These are phyloP conservation scores for Verasper variegatus DNA, from an alignment of 2,113 vertebrate genomes.

Conservation along the genomic window DNA sequence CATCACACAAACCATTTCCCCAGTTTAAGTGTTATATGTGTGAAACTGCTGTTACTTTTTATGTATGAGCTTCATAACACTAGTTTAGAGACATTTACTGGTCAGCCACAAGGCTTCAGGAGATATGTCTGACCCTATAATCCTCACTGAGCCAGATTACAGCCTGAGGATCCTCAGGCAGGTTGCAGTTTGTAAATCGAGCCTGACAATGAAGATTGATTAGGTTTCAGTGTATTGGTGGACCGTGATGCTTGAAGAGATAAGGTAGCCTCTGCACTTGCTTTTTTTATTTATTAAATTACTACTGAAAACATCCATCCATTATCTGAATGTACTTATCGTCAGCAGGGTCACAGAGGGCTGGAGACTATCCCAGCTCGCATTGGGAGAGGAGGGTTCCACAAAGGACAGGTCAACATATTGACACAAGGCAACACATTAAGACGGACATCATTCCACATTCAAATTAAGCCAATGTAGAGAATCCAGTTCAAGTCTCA, in stretches of 20 bases:
- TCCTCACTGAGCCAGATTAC: conserved; percentile 38
- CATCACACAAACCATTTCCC: neutral
- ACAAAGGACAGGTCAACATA: neutral
- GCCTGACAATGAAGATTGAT: conserved; percentile 51
- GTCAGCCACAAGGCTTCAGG: neutral
- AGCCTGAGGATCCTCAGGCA: conserved; percentile 18
- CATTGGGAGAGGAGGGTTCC: neutral
- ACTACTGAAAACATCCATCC: conserved; percentile 36
- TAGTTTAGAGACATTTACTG: neutral
- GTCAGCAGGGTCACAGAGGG: neutral
- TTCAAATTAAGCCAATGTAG: neutral
- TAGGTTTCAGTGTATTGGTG: conserved; percentile 30
- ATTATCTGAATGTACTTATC: conserved; percentile 29
- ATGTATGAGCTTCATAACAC: neutral
- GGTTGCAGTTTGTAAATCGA: conserved; percentile 33
- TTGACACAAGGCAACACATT: neutral
- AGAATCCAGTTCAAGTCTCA: neutral
- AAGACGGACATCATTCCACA: neutral
- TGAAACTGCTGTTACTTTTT: neutral
- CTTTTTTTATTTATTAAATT: conserved; percentile 31
- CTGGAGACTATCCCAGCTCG: neutral
- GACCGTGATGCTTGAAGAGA: conserved; percentile 33
- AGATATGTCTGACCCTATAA: conserved; percentile 26
- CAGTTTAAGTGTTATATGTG: neutral
- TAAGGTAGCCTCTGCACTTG: conserved; percentile 1